Evolutionary conservation across 2,888 invertebrate species (phyloP).

Genomic region (Eugnorisma glareosa): DNA sequence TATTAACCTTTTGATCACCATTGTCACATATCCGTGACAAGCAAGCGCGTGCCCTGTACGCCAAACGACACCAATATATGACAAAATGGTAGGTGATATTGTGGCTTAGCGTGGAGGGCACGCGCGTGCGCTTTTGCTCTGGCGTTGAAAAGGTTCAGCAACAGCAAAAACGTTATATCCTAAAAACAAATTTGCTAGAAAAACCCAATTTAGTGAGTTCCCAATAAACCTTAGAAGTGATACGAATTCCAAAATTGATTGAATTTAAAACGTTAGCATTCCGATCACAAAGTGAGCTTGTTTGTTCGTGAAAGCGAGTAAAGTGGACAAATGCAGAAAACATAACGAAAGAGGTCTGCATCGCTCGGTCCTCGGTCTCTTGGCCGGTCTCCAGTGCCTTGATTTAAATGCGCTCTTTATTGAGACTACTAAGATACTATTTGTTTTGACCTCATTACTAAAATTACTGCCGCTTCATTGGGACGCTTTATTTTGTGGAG

Average conservation of each 20-base stretch:
- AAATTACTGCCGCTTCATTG: slow-evolving; percentile 57
- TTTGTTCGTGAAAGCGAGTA: slow-evolving; percentile 86
- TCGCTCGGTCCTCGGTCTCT: slow-evolving; percentile 73
- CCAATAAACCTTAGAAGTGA: slow-evolving; percentile 56
- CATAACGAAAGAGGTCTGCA: slow-evolving; percentile 79
- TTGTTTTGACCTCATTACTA: slow-evolving; percentile 68
- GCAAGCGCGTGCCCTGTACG: no score
- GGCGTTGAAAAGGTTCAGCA: no score
- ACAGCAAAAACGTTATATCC: neutral
- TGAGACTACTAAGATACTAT: slow-evolving; percentile 72
- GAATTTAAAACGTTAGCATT: slow-evolving; percentile 80
- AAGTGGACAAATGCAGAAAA: slow-evolving; percentile 85
- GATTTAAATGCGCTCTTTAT: slow-evolving; percentile 85
- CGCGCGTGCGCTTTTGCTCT: no score
- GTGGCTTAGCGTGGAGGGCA: no score
- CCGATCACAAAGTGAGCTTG: slow-evolving; percentile 82
- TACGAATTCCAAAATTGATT: slow-evolving; percentile 66
- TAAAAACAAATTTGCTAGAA: neutral
- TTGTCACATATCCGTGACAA: no score
- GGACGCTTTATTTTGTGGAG: slow-evolving; percentile 20
- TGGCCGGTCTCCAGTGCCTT: slow-evolving; percentile 84
- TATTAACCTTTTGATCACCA: neutral
- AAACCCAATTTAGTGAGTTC: slow-evolving; percentile 60
- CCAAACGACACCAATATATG: no score
- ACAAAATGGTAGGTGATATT: no score